Evolutionary conservation across 2,888 invertebrate species (phyloP).

Genomic region (Acrobasis repandana): DNA sequence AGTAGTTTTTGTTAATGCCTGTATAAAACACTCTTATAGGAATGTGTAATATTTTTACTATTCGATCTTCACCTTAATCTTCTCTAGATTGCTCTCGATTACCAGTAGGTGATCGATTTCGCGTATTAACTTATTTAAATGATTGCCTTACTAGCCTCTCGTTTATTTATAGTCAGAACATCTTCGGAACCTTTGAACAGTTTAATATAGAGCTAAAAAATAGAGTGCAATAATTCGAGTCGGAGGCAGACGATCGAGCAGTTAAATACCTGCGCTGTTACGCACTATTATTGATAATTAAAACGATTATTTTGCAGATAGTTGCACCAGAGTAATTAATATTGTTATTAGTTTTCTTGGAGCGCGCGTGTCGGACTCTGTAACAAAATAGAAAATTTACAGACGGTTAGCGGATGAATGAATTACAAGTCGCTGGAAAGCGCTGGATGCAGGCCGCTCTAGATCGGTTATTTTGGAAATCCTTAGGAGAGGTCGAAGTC

Average conservation of each 20-base stretch:
- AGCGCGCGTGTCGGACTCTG: conserved; percentile 33
- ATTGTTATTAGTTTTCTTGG: conserved; percentile 51
- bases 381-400: neutral
- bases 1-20: too few relatives aligned
- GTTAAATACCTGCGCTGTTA: conserved; percentile 31
- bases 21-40: too few relatives aligned
- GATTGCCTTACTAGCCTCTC: conserved; percentile 16
- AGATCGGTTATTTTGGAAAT: too few relatives aligned
- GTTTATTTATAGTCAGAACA: conserved; percentile 15
- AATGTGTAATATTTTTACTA: too few relatives aligned
- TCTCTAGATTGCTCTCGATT: neutral
- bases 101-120: conserved; percentile 14
- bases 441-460: too few relatives aligned
- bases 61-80: too few relatives aligned
- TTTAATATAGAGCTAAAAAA: conserved; percentile 34
- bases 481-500: too few relatives aligned
- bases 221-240: conserved; percentile 30
- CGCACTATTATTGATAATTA: conserved; percentile 57
- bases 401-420: neutral
- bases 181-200: conserved; percentile 29
- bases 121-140: conserved; percentile 19
- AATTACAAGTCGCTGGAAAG: too few relatives aligned
- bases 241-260: conserved; percentile 23
- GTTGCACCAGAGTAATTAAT: conserved; percentile 53
- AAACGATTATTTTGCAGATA: conserved; percentile 57